Evolutionary conservation across 53 echinoderm and acorn worm genomes (phyloP).

Genomic region (Apostichopus leukothele): DNA sequence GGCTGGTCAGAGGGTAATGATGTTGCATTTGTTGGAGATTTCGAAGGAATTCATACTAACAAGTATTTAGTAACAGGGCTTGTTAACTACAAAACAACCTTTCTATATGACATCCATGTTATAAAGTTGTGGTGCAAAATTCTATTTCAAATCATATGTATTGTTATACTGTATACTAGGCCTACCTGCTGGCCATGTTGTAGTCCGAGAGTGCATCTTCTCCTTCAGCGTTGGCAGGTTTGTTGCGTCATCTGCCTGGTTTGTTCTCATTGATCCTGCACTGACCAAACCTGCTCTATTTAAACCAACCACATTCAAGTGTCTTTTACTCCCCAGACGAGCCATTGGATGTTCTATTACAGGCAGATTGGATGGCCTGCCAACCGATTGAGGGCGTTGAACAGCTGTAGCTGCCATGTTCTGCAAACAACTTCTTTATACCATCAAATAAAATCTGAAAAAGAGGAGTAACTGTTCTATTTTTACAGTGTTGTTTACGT

Average conservation of each 20-base stretch:
- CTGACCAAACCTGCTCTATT: slow-evolving; percentile 56
- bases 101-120: no score
- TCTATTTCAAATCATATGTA: no score
- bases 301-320: slow-evolving; percentile 75
- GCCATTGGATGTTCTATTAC: slow-evolving; percentile 86
- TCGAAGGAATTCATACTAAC: no score
- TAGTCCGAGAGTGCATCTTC: slow-evolving; percentile 71
- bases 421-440: background rate
- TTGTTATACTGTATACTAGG: no score
- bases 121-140: no score
- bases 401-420: slow-evolving; percentile 71
- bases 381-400: slow-evolving; percentile 58
- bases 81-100: no score
- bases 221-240: slow-evolving; percentile 70
- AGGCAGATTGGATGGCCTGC: slow-evolving; percentile 71
- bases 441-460: background rate
- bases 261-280: slow-evolving; percentile 23
- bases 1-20: no score
- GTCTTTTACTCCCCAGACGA: slow-evolving; percentile 70
- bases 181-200: slow-evolving; percentile 89
- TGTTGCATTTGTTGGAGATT: no score
- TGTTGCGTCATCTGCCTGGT: slow-evolving; percentile 39
- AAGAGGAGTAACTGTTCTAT: background rate
- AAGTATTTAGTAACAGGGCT: no score
- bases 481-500: no score